Percentiles rank a stretch among this genome's conserved stretches.
These are phyloP conservation scores for Sceloporus tristichus DNA, from an alignment of 2,113 vertebrate genomes.

Conservation along the genomic window DNA sequence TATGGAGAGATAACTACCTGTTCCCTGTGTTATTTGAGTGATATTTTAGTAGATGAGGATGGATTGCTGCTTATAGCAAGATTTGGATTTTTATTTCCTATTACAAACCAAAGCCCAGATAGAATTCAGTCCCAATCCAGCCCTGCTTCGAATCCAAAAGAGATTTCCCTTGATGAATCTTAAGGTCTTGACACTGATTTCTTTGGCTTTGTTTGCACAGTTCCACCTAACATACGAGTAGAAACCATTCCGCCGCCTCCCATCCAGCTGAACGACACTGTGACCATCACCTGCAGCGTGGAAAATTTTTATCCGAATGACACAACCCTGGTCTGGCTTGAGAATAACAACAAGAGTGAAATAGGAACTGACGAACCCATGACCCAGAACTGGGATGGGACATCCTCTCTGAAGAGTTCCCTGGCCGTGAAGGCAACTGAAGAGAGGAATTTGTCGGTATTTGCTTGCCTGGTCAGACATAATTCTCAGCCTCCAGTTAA, in stretches of 20 bases:
- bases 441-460: constrained; percentile 42
- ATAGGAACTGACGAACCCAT: not conserved
- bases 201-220: not conserved
- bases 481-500: constrained; percentile 15
- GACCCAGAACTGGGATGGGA: fast-evolving
- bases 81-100: no score
- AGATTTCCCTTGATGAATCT: not conserved
- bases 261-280: not conserved
- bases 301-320: not conserved
- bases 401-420: constrained; percentile 36
- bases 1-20: no score
- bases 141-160: not conserved
- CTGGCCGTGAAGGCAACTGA: constrained; percentile 37
- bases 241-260: not conserved
- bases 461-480: constrained; percentile 72
- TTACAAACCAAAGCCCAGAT: not conserved
- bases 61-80: no score
- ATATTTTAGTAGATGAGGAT: no score
- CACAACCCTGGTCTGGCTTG: not conserved
- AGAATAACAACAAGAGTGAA: not conserved
- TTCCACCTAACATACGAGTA: not conserved
- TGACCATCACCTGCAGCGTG: not conserved
- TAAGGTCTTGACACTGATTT: not conserved
- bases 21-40: no score
- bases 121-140: not conserved